Base-by-base conservation (phyloP, 1,140 invertebrate genomes). In the Nylanderia fulva region DNA sequence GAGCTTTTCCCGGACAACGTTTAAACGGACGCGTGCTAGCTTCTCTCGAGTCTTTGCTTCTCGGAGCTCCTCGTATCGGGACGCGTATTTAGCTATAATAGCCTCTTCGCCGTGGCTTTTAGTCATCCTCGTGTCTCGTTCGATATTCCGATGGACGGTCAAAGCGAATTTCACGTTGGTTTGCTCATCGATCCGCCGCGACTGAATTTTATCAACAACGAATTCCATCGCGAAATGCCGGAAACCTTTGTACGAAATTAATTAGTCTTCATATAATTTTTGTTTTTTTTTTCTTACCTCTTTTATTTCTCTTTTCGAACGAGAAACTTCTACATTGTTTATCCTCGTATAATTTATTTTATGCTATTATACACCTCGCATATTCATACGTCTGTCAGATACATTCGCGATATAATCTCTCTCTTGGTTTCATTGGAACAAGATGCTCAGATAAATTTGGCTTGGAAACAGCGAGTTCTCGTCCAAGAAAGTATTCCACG, bases 381-480 rank as follows among this genome's bases (percentile, higher is more conserved):
- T 36, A n/a, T 29, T 33, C 36, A 24, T 24, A 27, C 24, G 11
- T 52, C 29, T 27, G 63, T 68, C 52, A 58, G 48, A 71, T 24
- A 39, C 27, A 58, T 68, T 68, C 42, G 45, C 33, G 77, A 29
- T 58, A 18, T 71, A 82, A 33, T n/a, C 56, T 13, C 24, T 36
- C 58, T 61, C 56, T 76, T 29, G 56, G 5, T 76, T 64, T 84
- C 75, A 74, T 54, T 75, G 56, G 33, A 63, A 36, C 69, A 75
- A 48, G 42, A 64, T 60, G 58, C 29, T n/a, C 56, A 39, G 58
- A 76, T 84, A 84, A 84, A 84, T 84, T 56, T 76, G 24, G 21
- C 29, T 56, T 27, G 58, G 36, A 52, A 84, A 84, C 21, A 21
- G 42, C 36, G 24, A 21, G 48, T 84, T 76, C 15, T 48, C 56